Percentiles rank a stretch among this genome's conserved stretches.
Conservation (phyloP, 2,113 vertebrate species). For the Tachysurus vachellii region DNA sequence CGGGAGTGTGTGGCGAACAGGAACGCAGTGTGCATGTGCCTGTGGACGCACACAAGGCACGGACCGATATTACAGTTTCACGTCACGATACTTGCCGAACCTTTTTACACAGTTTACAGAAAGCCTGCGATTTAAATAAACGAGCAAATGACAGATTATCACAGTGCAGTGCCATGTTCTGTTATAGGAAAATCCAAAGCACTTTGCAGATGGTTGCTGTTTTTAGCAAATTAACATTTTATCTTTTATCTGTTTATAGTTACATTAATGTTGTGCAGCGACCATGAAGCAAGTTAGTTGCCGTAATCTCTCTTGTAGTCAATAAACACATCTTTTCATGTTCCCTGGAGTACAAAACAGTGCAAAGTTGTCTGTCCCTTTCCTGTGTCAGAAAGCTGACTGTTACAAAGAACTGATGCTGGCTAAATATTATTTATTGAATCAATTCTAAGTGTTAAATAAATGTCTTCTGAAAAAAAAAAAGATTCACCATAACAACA, state of each 20-base stretch:
- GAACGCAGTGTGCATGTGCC: not conserved
- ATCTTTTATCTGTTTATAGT: not conserved
- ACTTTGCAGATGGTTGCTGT: not conserved
- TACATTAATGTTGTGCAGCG: not conserved
- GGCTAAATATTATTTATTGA: not conserved
- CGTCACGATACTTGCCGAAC: not conserved
- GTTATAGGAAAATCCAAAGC: not conserved
- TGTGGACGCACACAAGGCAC: not conserved
- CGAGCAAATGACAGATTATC: not conserved
- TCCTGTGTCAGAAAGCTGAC: not conserved
- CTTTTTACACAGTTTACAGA: not conserved
- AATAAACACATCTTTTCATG: not conserved
- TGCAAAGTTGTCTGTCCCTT: not conserved
- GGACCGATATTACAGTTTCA: not conserved
- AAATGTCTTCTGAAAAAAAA: not conserved
- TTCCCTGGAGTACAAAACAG: not conserved
- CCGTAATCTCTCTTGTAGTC: not conserved
- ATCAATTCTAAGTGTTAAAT: not conserved
- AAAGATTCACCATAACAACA: not conserved
- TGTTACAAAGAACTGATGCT: not conserved
- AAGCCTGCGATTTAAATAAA: not conserved
- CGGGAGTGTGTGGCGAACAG: constrained; percentile 58
- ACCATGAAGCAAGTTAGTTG: not conserved
- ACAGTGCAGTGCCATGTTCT: not conserved
- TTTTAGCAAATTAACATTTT: not conserved